These are phyloP conservation scores for Asarcornis scutulata DNA, from an alignment of 2,113 vertebrate species.

Conservation along the genomic window DNA sequence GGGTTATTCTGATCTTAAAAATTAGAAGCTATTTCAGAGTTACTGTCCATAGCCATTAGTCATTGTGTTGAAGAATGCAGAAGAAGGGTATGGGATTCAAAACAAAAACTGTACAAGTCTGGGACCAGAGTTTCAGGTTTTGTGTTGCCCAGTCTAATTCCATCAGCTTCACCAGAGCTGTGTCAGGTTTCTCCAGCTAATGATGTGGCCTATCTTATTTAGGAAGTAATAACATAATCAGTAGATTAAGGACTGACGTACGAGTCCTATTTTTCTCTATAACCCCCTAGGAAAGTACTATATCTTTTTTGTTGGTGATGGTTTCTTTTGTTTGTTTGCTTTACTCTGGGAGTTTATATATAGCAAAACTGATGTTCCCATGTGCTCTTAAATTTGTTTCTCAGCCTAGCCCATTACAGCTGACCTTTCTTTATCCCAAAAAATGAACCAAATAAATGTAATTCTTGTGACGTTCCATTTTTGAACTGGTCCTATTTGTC, in stretches of 20 bases:
- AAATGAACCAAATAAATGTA: neutral
- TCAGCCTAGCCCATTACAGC: neutral
- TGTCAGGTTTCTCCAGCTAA: neutral
- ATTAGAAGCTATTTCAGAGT: neutral
- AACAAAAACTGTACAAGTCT: neutral
- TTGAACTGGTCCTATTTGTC: neutral
- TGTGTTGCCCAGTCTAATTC: neutral
- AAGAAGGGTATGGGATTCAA: neutral
- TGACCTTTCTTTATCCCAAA: neutral
- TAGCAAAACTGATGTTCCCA: neutral
- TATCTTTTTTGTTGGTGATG: rapidly evolving
- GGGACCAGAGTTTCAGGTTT: neutral
- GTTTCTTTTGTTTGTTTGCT: neutral
- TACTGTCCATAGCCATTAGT: neutral
- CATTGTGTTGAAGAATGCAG: neutral
- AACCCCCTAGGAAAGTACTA: neutral
- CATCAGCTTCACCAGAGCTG: neutral
- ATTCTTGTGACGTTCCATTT: neutral
- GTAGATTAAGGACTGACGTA: too few species aligned
- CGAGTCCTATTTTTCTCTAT: neutral
- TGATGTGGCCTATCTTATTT: neutral
- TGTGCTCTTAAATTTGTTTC: neutral
- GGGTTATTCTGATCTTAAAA: neutral
- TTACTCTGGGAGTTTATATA: neutral
- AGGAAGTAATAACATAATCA: rapidly evolving